Percentiles rank a stretch among this genome's conserved stretches.
These are phyloP conservation scores for Catharus fuscescens DNA, from an alignment of 2,113 vertebrate species.

Conservation along the genomic window DNA sequence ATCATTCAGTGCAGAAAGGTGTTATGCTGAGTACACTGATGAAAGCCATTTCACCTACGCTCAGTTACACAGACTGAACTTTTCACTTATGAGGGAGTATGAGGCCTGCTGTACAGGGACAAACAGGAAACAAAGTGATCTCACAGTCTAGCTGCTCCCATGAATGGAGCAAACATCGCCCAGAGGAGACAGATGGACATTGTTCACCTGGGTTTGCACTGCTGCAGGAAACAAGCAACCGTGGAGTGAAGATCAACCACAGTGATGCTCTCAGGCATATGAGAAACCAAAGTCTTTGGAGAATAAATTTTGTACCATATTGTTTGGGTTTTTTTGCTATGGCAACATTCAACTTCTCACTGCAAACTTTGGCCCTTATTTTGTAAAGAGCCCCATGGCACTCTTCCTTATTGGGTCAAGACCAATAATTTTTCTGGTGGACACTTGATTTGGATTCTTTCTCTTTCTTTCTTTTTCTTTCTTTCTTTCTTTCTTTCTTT, in stretches of 20 bases:
- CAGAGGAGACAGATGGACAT: background rate
- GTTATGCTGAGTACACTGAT: background rate
- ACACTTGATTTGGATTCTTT: background rate
- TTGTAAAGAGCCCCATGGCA: background rate
- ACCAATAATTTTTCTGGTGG: background rate
- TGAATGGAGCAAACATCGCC: background rate
- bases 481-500: accelerated
- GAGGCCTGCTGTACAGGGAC: background rate
- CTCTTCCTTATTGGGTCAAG: background rate
- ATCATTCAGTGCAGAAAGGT: background rate
- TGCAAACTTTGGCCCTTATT: background rate
- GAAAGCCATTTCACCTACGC: background rate
- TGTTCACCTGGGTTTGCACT: background rate
- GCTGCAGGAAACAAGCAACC: background rate
- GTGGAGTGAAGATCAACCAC: background rate
- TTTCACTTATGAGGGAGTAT: background rate
- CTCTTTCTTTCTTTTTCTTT: accelerated
- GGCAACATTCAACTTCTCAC: background rate
- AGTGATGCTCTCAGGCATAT: background rate
- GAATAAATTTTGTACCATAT: background rate
- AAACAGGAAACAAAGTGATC: background rate
- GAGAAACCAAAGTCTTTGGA: background rate
- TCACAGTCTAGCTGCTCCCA: background rate
- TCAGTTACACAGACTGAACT: background rate
- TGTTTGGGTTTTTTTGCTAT: background rate